A percentile compares a stretch with the other conserved stretches of the same genome.
phyloP scores from a whole-genome alignment of 2,888 invertebrate genomes.

The Brachypalpus laphriformis region DNA sequence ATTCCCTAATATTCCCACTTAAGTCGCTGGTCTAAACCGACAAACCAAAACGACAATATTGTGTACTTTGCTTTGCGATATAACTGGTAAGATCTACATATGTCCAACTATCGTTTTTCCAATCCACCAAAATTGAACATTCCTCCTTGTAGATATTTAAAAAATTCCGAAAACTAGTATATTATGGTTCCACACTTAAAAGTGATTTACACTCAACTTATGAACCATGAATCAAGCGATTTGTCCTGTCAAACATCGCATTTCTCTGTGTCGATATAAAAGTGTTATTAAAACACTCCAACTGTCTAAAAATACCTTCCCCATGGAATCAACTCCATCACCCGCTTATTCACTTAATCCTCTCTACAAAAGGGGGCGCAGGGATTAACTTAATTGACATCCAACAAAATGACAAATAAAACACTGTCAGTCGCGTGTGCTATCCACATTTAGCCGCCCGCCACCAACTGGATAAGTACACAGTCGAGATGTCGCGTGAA shows the following conservation, averaged over 20 bases:
- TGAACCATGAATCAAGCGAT: conserved; percentile 68
- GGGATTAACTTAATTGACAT: conserved; percentile 70
- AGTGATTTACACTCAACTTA: conserved; percentile 64
- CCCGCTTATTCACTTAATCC: conserved; percentile 29
- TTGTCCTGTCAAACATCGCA: conserved; percentile 52
- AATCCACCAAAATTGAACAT: too few relatives aligned
- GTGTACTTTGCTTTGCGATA: too few relatives aligned
- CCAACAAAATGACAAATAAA: conserved; percentile 68
- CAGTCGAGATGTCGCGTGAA: conserved; percentile 42
- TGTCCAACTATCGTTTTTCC: too few relatives aligned
- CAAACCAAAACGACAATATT: too few relatives aligned
- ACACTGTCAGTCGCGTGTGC: conserved; percentile 54
- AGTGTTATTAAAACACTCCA: conserved; percentile 37
- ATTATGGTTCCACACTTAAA: conserved; percentile 9
- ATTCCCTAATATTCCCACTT: too few relatives aligned
- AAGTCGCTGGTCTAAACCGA: too few relatives aligned
- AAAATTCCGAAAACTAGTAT: not conserved
- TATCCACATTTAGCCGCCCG: conserved; percentile 24
- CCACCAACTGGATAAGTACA: conserved; percentile 40
- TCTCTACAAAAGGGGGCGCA: conserved; percentile 34
- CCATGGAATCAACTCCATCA: not conserved
- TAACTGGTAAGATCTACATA: too few relatives aligned
- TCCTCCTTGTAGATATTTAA: not conserved
- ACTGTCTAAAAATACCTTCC: conserved; percentile 44
- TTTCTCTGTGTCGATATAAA: conserved; percentile 12